Evolutionary conservation across 2,797 vertebrate species (phyloP).

Genomic region (Gambelia wislizenii): DNA sequence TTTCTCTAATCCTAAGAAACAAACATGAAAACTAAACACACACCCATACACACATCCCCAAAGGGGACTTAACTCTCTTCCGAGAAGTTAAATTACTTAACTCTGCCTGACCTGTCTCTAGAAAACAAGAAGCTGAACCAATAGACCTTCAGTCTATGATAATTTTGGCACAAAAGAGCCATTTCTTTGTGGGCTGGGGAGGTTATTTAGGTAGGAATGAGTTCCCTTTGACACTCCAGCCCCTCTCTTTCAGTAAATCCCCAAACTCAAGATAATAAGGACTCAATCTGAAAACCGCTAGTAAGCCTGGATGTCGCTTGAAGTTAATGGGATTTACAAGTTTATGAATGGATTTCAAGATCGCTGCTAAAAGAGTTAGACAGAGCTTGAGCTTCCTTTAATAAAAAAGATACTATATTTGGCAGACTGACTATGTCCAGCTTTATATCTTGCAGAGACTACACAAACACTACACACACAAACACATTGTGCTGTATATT

Average conservation of each 20-base stretch:
- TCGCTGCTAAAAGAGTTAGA: neutral
- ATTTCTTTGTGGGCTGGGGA: neutral
- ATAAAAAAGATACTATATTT: neutral
- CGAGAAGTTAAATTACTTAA: constrained; percentile 51
- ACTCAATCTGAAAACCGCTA: neutral
- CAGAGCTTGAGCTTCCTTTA: neutral
- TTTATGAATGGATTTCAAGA: constrained; percentile 9
- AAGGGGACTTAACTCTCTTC: constrained; percentile 14
- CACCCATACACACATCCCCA: neutral
- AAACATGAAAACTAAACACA: constrained; percentile 30
- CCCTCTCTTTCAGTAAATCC: constrained; percentile 1
- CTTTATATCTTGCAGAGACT: neutral
- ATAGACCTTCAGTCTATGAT: constrained; percentile 16
- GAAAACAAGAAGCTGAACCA: constrained; percentile 32
- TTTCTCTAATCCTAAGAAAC: constrained; percentile 36
- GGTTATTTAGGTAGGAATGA: constrained; percentile 8
- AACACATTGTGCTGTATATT: neutral
- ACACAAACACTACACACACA: no score
- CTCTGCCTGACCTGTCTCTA: constrained; percentile 33
- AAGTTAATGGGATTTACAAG: constrained; percentile 23
- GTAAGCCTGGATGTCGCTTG: neutral
- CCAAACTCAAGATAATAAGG: constrained; percentile 17
- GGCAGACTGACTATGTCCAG: neutral
- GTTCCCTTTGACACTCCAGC: constrained; percentile 3
- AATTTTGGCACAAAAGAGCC: constrained; percentile 17